Base-by-base conservation (phyloP, 2,888 invertebrate species). In the Cosmorhoe ocellata region DNA sequence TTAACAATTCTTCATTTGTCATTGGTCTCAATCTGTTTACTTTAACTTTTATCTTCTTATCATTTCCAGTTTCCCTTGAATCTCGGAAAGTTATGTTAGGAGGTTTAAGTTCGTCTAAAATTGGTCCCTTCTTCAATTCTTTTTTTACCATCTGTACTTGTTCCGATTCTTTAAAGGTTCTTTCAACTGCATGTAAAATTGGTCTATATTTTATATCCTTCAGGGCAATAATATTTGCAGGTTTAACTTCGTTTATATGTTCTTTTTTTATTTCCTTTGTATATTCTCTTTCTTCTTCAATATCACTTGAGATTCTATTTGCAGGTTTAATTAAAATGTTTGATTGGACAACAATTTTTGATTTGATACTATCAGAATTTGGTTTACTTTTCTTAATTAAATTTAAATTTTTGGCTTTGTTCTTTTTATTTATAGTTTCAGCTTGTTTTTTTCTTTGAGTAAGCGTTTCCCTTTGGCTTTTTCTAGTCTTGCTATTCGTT, bases 181-280 rank as follows among this genome's bases (percentile, higher is more conserved):
- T 52, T 56, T 58, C 18, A 18, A 18, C 18, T 18, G 18, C 18
- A 18, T 18, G 3, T 18, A 3, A 18, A 18, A 18, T 18, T 18
- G 18, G 18, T 18, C 18, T 18, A 4, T 18, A 3, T 18, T n/a
- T n/a, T n/a, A n/a, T n/a, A n/a, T 18, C 18, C 18, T 18, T 18
- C 18, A 18, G 2, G 18, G 18, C 18, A 18, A 4, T 18, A 18
- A 18, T 12, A 59, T 57, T 57, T 55, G 52, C 59, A 43, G 48
- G 50, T 59, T 56, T 60, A 56, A 56, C 60, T 58, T 58, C 46
- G 49, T 33, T 58, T 49, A 49, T 46, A 56, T 2, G 54, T 55
- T 44, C 57, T 58, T 55, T 48, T 58, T 58, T 57, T 55, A 51
- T 50, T 56, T 61, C 44, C 42, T 39, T 50, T 50, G 47, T 55